phyloP scores from a whole-genome alignment of 2,888 invertebrate species.

The Andricus curvator region DNA sequence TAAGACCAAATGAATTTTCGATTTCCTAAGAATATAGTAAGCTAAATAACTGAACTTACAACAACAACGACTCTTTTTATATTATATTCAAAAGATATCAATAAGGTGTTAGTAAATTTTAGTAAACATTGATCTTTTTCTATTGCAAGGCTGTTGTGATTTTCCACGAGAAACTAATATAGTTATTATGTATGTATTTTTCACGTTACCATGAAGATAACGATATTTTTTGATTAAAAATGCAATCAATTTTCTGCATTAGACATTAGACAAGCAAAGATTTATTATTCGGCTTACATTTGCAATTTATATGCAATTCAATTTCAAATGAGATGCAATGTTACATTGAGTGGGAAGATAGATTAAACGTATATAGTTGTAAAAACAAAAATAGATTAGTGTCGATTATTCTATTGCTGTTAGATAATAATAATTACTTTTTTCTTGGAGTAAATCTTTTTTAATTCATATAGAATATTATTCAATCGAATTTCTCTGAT shows the following conservation, averaged over 20 bases:
- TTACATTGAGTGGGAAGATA: not conserved
- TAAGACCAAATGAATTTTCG: too few relatives aligned
- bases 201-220: not conserved
- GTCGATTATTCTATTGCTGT: too few relatives aligned
- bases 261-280: not conserved
- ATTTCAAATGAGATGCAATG: not conserved
- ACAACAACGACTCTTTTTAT: too few relatives aligned
- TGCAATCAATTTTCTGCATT: not conserved
- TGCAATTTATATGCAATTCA: not conserved
- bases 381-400: not conserved
- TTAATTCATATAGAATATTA: too few relatives aligned
- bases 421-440: too few relatives aligned
- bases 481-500: too few relatives aligned
- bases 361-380: not conserved
- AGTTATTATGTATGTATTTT: too few relatives aligned
- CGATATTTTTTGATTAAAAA: not conserved
- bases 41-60: too few relatives aligned
- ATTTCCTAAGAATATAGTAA: too few relatives aligned
- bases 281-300: not conserved
- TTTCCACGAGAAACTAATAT: too few relatives aligned
- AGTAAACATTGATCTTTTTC: too few relatives aligned
- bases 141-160: not conserved
- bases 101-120: not conserved
- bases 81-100: not conserved
- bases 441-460: too few relatives aligned